Evolutionary conservation across 2,797 vertebrate genomes (phyloP).

Genomic region (Eutrigla gurnardus): DNA sequence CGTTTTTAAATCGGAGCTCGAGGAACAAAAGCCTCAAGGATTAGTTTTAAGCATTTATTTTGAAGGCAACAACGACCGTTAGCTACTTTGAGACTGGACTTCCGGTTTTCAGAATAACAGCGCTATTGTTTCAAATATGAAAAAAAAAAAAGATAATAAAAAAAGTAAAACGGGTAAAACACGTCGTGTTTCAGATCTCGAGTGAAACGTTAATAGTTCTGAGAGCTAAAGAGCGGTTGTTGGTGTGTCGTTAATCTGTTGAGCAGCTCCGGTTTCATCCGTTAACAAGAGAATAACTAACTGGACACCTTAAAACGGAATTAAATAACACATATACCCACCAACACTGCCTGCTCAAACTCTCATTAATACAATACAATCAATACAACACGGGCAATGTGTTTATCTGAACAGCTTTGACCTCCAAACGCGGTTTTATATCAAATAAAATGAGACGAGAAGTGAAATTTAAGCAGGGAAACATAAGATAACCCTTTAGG

Average conservation of each 20-base stretch:
- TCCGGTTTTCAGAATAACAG: conserved; percentile 66
- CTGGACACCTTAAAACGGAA: too few species aligned
- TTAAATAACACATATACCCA: not conserved
- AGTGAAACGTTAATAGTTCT: not conserved
- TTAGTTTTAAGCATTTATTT: conserved; percentile 51
- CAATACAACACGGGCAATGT: too few species aligned
- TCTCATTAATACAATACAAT: too few species aligned
- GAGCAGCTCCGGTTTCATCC: not conserved
- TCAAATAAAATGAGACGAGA: too few species aligned
- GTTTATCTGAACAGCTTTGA: too few species aligned
- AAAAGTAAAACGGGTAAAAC: not conserved
- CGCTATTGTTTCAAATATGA: not conserved
- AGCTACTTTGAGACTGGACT: not conserved
- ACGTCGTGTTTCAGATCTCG: not conserved
- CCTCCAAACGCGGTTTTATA: too few species aligned
- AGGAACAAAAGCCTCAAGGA: conserved; percentile 61
- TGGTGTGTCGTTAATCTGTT: not conserved
- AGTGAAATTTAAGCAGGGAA: too few species aligned
- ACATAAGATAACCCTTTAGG: too few species aligned
- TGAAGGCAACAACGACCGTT: conserved; percentile 36
- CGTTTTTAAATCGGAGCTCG: conserved; percentile 12
- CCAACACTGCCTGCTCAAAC: not conserved
- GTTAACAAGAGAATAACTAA: too few species aligned
- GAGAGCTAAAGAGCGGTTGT: not conserved
- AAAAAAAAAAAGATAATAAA: not conserved